These are phyloP conservation scores for Bombus huntii DNA, from an alignment of 1,140 invertebrate genomes.

Conservation along the genomic window DNA sequence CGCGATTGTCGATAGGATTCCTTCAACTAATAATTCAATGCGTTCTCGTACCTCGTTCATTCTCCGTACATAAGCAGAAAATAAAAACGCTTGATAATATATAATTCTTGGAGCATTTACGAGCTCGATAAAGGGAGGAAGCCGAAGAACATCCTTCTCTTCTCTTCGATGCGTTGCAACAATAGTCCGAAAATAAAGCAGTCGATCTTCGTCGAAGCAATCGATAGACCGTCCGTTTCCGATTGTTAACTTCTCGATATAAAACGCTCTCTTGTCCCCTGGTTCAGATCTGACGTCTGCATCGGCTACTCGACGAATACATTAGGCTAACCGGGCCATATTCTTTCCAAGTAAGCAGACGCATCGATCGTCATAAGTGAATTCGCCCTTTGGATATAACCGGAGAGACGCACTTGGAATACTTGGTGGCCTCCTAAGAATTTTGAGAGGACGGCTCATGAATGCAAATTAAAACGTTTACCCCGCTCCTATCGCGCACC, in stretches of 20 bases:
- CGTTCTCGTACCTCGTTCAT: not conserved
- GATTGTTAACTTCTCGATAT: conserved; percentile 12
- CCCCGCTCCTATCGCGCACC: conserved; percentile 49
- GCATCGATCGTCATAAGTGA: conserved; percentile 69
- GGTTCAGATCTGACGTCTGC: not conserved
- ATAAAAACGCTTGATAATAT: not conserved
- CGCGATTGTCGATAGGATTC: not conserved
- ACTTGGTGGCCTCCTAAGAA: conserved; percentile 69
- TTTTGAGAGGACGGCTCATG: conserved; percentile 77
- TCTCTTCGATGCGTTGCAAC: not conserved
- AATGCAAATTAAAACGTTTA: conserved; percentile 79
- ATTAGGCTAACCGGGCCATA: conserved; percentile 28
- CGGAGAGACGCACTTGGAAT: conserved; percentile 64
- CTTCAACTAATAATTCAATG: not conserved
- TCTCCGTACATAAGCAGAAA: not conserved
- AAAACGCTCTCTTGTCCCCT: not conserved
- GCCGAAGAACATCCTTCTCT: not conserved
- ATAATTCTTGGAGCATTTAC: not conserved
- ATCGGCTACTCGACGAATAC: conserved; percentile 29
- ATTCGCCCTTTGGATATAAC: conserved; percentile 66
- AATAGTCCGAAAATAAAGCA: not conserved
- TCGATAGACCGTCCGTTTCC: not conserved
- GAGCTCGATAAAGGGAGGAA: not conserved
- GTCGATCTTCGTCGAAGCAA: not conserved
- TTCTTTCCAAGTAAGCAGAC: conserved; percentile 38